A percentile compares a stretch with the other conserved stretches of the same genome.
phyloP scores from a whole-genome alignment of 2,888 invertebrate genomes.

The Cyrtodaria siliqua region DNA sequence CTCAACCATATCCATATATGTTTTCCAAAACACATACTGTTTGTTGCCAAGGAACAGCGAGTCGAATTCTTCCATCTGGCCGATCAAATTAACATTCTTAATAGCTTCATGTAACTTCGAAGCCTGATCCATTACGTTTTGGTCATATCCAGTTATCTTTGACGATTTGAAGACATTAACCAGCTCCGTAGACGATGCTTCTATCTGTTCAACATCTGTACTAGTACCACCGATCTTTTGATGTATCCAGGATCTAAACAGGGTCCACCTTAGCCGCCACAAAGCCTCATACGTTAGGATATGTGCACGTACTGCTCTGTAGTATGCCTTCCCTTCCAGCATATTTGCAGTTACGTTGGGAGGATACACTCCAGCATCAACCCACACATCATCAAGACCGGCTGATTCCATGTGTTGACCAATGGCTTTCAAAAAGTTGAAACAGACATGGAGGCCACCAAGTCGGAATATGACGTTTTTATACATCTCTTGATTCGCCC shows the following conservation, averaged over 20 bases:
- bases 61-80: slow-evolving; percentile 10
- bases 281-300: slow-evolving; percentile 23
- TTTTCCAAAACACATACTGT: slow-evolving; percentile 25
- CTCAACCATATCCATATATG: neutral
- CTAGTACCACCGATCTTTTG: neutral
- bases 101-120: neutral
- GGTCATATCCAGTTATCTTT: no score
- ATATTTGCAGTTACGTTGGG: slow-evolving; percentile 17
- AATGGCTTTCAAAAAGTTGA: slow-evolving; percentile 39
- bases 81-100: neutral
- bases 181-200: neutral
- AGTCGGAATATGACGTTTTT: slow-evolving; percentile 17
- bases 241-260: slow-evolving; percentile 8
- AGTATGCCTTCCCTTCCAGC: slow-evolving; percentile 32
- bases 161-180: no score
- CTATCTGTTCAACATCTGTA: neutral
- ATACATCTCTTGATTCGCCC: slow-evolving; percentile 16
- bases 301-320: slow-evolving; percentile 30
- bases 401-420: slow-evolving; percentile 31
- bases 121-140: no score
- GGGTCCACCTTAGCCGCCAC: slow-evolving; percentile 17
- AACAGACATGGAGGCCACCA: slow-evolving; percentile 23
- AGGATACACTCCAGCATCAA: slow-evolving; percentile 28
- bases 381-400: slow-evolving; percentile 34
- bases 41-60: neutral